phyloP scores from a whole-genome alignment of 2,888 invertebrate genomes.

The Sarcophaga variegata region DNA sequence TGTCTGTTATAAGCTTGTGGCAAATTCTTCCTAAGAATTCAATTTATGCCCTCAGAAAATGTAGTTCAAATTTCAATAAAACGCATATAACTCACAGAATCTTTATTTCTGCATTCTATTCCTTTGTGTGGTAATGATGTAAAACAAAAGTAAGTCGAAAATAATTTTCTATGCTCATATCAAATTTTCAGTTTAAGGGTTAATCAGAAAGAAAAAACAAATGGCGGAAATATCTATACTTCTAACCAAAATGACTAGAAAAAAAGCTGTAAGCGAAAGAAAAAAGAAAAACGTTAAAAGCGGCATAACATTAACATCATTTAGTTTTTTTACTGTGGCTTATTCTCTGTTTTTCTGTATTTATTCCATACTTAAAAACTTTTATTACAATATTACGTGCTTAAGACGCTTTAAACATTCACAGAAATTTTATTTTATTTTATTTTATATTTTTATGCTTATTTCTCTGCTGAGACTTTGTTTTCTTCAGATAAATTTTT shows the following conservation, averaged over 20 bases:
- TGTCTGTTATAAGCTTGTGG: too few relatives aligned
- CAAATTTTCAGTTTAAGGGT: slow-evolving; percentile 49
- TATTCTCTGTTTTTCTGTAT: neutral
- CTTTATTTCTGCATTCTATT: too few relatives aligned
- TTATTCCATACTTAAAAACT: slow-evolving; percentile 47
- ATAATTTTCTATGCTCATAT: too few relatives aligned
- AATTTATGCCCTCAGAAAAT: too few relatives aligned
- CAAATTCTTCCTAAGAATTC: too few relatives aligned
- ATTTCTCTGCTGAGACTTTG: slow-evolving; percentile 27
- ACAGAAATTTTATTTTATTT: slow-evolving; percentile 17
- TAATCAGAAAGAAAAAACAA: slow-evolving; percentile 33
- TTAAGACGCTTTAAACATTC: slow-evolving; percentile 57
- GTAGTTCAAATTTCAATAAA: too few relatives aligned
- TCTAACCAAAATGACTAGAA: slow-evolving; percentile 24
- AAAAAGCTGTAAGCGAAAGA: neutral
- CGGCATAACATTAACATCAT: slow-evolving; percentile 60
- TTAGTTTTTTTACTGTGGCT: slow-evolving; percentile 24
- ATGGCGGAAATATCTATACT: slow-evolving; percentile 46
- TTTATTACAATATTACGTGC: slow-evolving; percentile 70
- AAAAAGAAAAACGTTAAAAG: slow-evolving; percentile 24
- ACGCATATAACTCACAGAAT: too few relatives aligned
- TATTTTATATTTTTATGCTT: slow-evolving; percentile 22
- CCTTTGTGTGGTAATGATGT: too few relatives aligned
- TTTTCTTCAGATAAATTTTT: slow-evolving; percentile 7
- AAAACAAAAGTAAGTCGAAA: too few relatives aligned